Evolutionary conservation across 2,888 invertebrate genomes (phyloP).

Genomic region (Oligia strigilis): DNA sequence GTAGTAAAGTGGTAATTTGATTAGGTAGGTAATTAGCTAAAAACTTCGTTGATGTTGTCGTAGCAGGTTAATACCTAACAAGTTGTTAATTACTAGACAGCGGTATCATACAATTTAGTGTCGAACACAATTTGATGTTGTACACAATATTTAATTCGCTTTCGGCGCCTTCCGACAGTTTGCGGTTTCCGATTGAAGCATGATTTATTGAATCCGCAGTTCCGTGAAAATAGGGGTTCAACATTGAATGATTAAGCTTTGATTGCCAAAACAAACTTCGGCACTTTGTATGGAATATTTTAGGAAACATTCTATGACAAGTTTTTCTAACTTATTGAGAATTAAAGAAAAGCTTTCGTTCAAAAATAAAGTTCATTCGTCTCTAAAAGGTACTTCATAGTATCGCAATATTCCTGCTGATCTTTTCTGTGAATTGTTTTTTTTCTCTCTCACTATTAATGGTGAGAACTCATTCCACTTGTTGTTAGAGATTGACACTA

Average conservation of each 20-base stretch:
- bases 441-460: neutral
- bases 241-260: conserved; percentile 20
- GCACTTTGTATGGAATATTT: neutral
- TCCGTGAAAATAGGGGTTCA: conserved; percentile 6
- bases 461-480: neutral
- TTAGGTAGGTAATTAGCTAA: conserved; percentile 5
- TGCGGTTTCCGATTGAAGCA: conserved; percentile 5
- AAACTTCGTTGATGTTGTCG: neutral
- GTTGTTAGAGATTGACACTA: neutral
- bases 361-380: neutral
- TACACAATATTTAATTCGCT: neutral
- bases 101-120: neutral
- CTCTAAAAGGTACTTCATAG: neutral
- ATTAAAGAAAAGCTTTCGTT: neutral
- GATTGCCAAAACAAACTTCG: neutral
- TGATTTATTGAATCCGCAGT: conserved; percentile 36
- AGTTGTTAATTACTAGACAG: neutral
- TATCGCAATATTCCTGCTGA: neutral
- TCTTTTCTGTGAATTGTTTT: neutral
- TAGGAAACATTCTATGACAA: neutral
- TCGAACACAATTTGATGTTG: neutral
- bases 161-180: neutral
- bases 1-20: neutral
- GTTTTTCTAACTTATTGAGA: neutral
- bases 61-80: neutral